Evolutionary conservation across 2,888 invertebrate genomes (phyloP), one percentile per base, ranked within the genome.

Genomic region (Ophion ellenae): DNA sequence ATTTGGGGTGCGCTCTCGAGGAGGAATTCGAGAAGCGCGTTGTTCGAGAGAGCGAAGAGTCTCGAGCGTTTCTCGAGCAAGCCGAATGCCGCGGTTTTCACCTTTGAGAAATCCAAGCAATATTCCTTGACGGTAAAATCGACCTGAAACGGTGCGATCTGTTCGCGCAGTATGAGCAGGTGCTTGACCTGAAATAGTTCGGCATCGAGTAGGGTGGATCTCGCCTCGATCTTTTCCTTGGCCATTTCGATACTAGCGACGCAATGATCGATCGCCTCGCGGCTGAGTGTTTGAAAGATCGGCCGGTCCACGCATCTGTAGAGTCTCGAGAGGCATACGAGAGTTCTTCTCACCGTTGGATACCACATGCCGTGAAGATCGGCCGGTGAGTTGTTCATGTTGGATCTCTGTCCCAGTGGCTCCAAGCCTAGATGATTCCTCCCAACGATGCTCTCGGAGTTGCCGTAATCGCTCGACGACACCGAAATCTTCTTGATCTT

Each of bases 331-430:
- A 99, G 95, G 87, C 99, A 99, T 28, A 99, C 98, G 24, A 99
- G 94, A 0, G 99, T 99, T 67, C 99, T 95, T 24, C 99, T 95
- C 0, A 99, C 99, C 0, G 98, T 99, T 0, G 99, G 99, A 94
- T 99, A 99, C 99, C 99, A 99, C 99, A 99, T 99, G 40, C 99
- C 99, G 94, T 99, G 99, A 53, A 99, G 95, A 95, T 99, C 99
- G 0, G 99, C 98, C 0, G 99, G 98, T 0, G 98, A 98, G 92
- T 97, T 97, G 93, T 94, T 89, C 87, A 92, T 91, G n/a, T 17
- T 95, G 90, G 84, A 88, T 81, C 91, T 91, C 20, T 93, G 92
- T 57, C 92, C 90, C 53, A 93, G 88, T 11, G 93, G 91, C 84
- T 93, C 94, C 53, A 93, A 92, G 4, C 87, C 87, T 20, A 90